Percentiles rank a stretch among this genome's conserved stretches.
These are phyloP conservation scores for Syrmaticus mikado DNA, from an alignment of 2,113 vertebrate species.

Conservation along the genomic window DNA sequence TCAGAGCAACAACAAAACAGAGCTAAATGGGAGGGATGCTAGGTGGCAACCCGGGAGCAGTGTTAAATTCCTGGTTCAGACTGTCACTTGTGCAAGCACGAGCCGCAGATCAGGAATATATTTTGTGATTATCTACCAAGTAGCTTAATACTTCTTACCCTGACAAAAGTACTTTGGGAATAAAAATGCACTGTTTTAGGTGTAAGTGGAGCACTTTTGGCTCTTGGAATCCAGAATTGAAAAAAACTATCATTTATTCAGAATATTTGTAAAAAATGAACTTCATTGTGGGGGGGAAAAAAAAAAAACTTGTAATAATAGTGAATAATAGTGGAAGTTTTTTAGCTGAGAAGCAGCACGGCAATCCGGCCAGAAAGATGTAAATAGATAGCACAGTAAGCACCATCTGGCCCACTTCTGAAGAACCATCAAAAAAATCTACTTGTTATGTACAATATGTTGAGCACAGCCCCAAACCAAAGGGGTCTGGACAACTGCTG, in stretches of 20 bases:
- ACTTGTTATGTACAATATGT: not conserved
- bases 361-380: not conserved
- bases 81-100: not conserved
- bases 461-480: not conserved
- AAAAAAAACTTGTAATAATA: not conserved
- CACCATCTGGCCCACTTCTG: fast-evolving
- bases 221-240: not conserved
- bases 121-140: not conserved
- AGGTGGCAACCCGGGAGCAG: not conserved
- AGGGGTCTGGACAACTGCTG: not conserved
- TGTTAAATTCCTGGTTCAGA: not conserved
- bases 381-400: not conserved
- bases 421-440: not conserved
- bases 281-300: not conserved
- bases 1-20: not conserved
- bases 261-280: not conserved
- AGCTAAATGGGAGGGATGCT: not conserved
- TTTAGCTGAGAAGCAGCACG: not conserved
- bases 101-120: not conserved
- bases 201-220: not conserved
- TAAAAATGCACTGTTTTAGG: not conserved
- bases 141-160: not conserved
- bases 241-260: not conserved
- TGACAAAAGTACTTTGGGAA: not conserved
- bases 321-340: not conserved